Evolutionary conservation across 2,113 vertebrate species (phyloP).

Genomic region (Ariopsis seemanni): DNA sequence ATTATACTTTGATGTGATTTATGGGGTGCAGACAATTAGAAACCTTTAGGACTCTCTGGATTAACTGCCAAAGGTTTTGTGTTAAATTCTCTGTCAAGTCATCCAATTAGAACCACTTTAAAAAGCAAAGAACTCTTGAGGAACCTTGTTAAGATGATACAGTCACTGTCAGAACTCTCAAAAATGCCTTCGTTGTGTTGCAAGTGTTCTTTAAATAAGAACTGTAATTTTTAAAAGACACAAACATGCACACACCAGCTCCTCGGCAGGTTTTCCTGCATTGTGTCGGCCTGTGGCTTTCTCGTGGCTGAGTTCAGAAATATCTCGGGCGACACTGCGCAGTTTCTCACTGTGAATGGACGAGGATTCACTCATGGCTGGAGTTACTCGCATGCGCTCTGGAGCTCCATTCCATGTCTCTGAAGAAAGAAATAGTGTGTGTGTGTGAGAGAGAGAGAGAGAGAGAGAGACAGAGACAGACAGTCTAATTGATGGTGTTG

Average conservation of each 20-base stretch:
- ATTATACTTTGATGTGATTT: neutral
- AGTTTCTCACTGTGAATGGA: slow-evolving; percentile 70
- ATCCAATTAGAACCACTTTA: neutral
- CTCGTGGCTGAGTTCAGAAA: slow-evolving; percentile 58
- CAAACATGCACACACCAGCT: slow-evolving; percentile 33
- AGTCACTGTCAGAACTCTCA: neutral
- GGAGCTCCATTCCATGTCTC: slow-evolving; percentile 72
- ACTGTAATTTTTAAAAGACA: neutral
- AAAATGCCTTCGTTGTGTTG: neutral
- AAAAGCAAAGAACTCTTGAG: neutral
- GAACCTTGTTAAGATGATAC: neutral
- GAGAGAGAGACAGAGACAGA: slow-evolving; percentile 27
- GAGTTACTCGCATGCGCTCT: slow-evolving; percentile 59
- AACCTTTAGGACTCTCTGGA: neutral
- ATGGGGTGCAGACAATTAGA: neutral
- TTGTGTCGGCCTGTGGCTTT: slow-evolving; percentile 51
- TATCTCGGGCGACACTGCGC: slow-evolving; percentile 73
- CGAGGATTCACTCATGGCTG: slow-evolving; percentile 66
- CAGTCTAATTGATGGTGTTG: neutral
- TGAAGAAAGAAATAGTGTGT: slow-evolving; percentile 49
- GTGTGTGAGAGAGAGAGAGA: neutral
- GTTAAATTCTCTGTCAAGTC: neutral
- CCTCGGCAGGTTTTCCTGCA: slow-evolving; percentile 8
- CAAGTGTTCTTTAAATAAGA: neutral
- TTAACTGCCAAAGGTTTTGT: neutral